Conservation (phyloP, 2,797 vertebrate genomes). For the Chaunax sp. region DNA sequence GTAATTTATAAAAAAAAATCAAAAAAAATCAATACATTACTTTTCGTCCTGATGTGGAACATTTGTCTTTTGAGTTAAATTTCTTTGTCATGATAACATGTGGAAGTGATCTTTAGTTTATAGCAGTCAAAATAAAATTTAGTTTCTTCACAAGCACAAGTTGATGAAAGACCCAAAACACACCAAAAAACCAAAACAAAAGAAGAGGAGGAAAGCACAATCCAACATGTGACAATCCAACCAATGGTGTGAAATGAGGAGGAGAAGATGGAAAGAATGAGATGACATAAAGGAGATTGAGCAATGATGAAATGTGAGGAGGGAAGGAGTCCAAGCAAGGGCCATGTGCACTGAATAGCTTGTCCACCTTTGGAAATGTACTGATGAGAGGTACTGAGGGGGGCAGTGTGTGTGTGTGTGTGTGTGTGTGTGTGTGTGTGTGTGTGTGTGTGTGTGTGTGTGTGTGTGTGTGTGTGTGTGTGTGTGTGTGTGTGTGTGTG, state of each 20-base stretch:
- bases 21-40: too few relatives aligned
- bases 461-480: slow-evolving; percentile 3
- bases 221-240: slow-evolving; percentile 32
- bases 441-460: slow-evolving; percentile 5
- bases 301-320: slow-evolving; percentile 39
- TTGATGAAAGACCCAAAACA: slow-evolving; percentile 9
- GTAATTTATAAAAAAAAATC: too few relatives aligned
- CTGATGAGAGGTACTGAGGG: slow-evolving; percentile 11
- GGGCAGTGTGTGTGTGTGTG: slow-evolving; percentile 7
- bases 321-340: slow-evolving; percentile 23
- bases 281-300: slow-evolving; percentile 41
- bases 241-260: slow-evolving; percentile 29
- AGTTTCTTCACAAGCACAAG: slow-evolving; percentile 1
- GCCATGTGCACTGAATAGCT: slow-evolving; percentile 39
- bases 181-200: background rate
- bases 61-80: too few relatives aligned
- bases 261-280: slow-evolving; percentile 54
- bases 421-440: slow-evolving; percentile 5
- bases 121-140: background rate
- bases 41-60: too few relatives aligned
- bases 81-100: too few relatives aligned
- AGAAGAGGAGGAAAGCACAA: slow-evolving; percentile 44
- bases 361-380: slow-evolving; percentile 48
- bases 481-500: slow-evolving; percentile 12
- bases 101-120: too few relatives aligned